Conservation (phyloP, 2,888 invertebrate genomes). For the Camptogramma bilineatum region DNA sequence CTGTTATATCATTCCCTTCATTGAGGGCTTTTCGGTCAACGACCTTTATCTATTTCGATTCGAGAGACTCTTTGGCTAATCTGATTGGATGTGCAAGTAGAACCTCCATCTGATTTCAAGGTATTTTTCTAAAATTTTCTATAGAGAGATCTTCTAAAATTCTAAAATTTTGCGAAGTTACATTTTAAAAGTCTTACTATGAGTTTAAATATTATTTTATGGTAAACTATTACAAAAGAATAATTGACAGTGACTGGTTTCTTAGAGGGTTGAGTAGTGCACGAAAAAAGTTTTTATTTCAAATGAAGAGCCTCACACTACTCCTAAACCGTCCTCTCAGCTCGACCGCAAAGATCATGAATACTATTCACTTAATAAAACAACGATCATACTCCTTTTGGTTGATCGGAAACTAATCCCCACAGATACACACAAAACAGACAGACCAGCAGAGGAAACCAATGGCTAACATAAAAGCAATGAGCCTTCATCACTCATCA, state of each 20-base stretch:
- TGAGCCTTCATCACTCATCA: conserved; percentile 16
- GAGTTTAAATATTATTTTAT: too few relatives aligned
- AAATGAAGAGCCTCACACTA: too few relatives aligned
- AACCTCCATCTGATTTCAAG: neutral
- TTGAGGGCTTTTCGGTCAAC: conserved; percentile 35
- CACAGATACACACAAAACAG: neutral
- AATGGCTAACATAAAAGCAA: conserved; percentile 21
- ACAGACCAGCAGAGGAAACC: conserved; percentile 4
- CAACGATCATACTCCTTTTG: neutral
- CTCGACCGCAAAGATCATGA: too few relatives aligned
- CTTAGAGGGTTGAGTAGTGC: too few relatives aligned
- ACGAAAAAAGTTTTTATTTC: too few relatives aligned
- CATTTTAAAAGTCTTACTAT: too few relatives aligned
- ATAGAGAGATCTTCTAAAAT: too few relatives aligned
- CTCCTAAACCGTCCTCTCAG: too few relatives aligned
- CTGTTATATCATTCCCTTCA: conserved; percentile 39
- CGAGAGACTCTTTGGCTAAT: neutral
- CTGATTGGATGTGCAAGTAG: neutral
- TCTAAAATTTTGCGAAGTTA: too few relatives aligned
- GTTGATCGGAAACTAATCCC: neutral
- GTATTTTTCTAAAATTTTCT: too few relatives aligned
- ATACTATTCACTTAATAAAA: neutral
- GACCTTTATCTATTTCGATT: conserved; percentile 24
- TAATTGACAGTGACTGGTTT: too few relatives aligned
- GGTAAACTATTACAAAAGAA: too few relatives aligned